phyloP scores from a whole-genome alignment of 1,140 invertebrate genomes.

The Lepidotrigona ventralis region DNA sequence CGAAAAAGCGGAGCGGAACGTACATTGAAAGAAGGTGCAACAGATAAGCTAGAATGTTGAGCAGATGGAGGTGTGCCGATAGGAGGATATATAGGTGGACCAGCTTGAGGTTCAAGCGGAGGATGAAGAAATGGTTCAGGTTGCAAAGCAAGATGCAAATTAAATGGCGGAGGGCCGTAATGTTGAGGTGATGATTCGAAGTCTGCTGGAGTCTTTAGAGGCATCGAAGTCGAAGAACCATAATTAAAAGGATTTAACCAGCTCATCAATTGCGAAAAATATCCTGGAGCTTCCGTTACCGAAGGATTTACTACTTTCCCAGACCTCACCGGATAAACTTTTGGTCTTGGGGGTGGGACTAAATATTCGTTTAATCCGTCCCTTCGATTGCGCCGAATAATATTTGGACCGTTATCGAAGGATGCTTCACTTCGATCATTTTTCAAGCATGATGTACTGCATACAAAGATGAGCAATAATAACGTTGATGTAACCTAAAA shows the following conservation, averaged over 20 bases:
- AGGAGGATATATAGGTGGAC: neutral
- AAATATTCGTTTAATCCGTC: conserved; percentile 71
- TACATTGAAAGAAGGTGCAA: neutral
- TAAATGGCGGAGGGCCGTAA: neutral
- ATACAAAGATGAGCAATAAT: conserved; percentile 64
- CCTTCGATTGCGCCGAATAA: conserved; percentile 55
- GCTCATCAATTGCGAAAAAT: conserved; percentile 70
- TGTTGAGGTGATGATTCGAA: conserved; percentile 10
- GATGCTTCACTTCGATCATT: conserved; percentile 52
- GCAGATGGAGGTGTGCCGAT: neutral
- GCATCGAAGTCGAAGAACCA: conserved; percentile 13
- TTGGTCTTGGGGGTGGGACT: conserved; percentile 62
- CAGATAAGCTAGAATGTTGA: neutral
- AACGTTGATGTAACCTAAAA: conserved; percentile 71
- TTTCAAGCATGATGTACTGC: conserved; percentile 55
- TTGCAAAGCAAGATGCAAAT: neutral
- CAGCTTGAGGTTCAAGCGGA: neutral
- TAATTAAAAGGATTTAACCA: conserved; percentile 74
- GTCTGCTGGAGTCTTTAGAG: conserved; percentile 9
- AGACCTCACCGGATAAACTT: conserved; percentile 42
- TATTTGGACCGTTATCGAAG: conserved; percentile 8
- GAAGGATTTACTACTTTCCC: conserved; percentile 43
- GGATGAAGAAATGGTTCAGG: neutral
- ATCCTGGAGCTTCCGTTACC: conserved; percentile 60
- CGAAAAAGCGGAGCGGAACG: neutral